Evolutionary conservation across 2,113 vertebrate genomes (phyloP), one percentile per base, ranked within the genome.

Genomic region (Eubucco bourcierii): DNA sequence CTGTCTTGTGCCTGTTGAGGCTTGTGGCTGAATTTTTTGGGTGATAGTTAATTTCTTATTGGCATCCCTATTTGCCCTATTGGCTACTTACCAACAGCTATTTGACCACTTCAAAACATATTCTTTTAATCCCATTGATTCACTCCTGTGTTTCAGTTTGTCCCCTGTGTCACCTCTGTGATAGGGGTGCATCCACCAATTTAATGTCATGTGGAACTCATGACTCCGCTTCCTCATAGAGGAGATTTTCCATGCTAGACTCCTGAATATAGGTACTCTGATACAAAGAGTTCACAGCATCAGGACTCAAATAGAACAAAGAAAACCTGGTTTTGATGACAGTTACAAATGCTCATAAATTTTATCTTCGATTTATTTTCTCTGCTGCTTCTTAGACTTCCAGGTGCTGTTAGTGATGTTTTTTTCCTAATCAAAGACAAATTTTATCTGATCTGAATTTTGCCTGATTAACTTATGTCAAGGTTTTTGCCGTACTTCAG

Each of bases 41-140:
- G 24, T 65, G 21, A 50, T 18, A 41, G 15, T 52, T 87, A 41
- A 53, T 83, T 89, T 89, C 41, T 93, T 87, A 72, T 5, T 61
- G 25, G 12, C 33, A 28, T 95, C 83, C 23, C 84, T 91, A 28
- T 75, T 92, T 44, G 52, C 29, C 56, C 19, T 61, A 31, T 50
- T 80, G 84, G 58, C 79, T 89, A 59, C 83, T 91, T 96, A 85
- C 67, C 64, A 92, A 72, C 34, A 94, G 81, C 58, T 92, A 53
- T 94, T 83, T 91, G 89, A 80, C 73, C 79, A 83, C 66, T 94
- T 94, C 0, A 4, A 96, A 92, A 80, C 84, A 85, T 87, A 89
- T 79, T 33, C 66, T 87, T 96, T 92, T 93, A 87, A 90, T 94
- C 65, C 72, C 34, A 96, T 96, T 95, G 95, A 96, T 96, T 85